These are phyloP conservation scores for Thalassarche chlororhynchos DNA, from an alignment of 2,113 vertebrate genomes.

Conservation along the genomic window DNA sequence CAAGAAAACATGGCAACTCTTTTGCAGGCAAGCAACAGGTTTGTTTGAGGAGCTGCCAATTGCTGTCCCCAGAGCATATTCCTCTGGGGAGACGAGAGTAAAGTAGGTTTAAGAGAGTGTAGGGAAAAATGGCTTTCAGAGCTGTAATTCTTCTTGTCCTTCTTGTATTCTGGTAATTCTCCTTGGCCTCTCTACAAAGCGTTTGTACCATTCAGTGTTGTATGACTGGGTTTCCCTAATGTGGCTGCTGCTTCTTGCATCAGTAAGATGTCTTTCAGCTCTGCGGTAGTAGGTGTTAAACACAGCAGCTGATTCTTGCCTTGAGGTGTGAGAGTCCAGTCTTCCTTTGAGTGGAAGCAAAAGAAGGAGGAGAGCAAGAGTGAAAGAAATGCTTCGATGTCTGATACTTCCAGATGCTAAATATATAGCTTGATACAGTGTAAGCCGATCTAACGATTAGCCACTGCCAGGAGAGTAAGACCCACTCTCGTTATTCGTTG, in stretches of 20 bases:
- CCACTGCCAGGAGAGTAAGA: neutral
- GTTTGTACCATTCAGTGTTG: accelerated
- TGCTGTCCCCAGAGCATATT: neutral
- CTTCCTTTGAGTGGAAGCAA: neutral
- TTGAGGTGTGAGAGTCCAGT: neutral
- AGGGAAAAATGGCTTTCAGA: neutral
- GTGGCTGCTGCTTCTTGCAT: neutral
- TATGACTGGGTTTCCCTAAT: accelerated
- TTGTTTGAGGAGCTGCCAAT: neutral
- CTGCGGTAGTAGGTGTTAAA: neutral
- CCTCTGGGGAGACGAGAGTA: neutral
- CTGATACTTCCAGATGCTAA: neutral
- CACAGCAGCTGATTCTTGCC: neutral
- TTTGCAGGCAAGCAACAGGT: neutral
- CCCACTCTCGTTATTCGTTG: neutral
- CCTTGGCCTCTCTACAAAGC: neutral
- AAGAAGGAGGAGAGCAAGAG: neutral
- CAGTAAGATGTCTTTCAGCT: neutral
- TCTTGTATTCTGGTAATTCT: neutral
- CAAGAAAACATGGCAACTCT: neutral
- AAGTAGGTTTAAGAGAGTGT: neutral
- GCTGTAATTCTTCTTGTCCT: neutral
- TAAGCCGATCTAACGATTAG: neutral
- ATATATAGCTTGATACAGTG: neutral
- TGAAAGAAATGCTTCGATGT: neutral